A percentile compares a stretch with the other conserved stretches of the same genome.
phyloP scores from a whole-genome alignment of 2,113 vertebrate genomes.

The Gnathonemus longibarbis region DNA sequence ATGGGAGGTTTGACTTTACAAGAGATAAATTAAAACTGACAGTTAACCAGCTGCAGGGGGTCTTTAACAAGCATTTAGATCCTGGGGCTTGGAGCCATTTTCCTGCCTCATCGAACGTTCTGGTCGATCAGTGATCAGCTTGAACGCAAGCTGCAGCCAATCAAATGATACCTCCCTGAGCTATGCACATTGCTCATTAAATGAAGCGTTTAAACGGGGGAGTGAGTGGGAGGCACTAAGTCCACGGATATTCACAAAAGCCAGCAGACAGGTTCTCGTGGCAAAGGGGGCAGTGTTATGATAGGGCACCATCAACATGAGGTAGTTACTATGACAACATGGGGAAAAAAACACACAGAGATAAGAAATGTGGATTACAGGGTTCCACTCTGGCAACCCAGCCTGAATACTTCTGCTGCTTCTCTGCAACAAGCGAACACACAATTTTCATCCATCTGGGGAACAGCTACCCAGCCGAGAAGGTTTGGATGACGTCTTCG shows the following conservation, averaged over 20 bases:
- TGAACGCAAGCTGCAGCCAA: background rate
- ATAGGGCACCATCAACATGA: background rate
- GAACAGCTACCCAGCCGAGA: background rate
- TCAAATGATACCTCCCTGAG: background rate
- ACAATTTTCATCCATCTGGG: background rate
- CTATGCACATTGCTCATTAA: background rate
- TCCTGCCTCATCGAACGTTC: background rate
- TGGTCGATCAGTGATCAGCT: background rate
- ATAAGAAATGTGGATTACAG: background rate
- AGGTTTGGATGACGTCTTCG: background rate
- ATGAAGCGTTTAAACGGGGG: background rate
- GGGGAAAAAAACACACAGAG: background rate
- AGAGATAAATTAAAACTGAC: conserved; percentile 7
- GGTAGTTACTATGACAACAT: background rate
- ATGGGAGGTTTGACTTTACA: background rate
- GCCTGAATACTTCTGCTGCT: background rate
- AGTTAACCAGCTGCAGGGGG: background rate
- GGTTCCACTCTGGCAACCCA: background rate
- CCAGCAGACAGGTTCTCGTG: background rate
- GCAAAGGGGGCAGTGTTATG: background rate
- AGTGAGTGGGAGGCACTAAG: background rate
- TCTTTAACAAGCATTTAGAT: conserved; percentile 1
- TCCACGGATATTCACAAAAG: background rate
- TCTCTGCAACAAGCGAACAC: background rate
- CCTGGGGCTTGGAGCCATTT: background rate